phyloP scores from a whole-genome alignment of 53 echinoderm and acorn worm genomes.

The Patiria pectinifera region DNA sequence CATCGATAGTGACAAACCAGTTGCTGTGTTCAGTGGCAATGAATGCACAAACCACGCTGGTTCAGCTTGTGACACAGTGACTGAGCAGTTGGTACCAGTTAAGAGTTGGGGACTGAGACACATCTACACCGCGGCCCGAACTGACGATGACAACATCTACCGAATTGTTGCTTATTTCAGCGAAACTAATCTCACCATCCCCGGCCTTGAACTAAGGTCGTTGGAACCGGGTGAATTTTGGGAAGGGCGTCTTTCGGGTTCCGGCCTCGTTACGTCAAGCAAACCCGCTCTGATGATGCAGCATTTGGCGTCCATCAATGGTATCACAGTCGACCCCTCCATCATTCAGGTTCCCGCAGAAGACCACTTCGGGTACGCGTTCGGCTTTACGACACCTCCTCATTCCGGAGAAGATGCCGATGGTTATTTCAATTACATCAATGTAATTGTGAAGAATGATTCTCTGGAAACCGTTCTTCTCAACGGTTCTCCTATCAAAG shows the following conservation, averaged over 20 bases:
- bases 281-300: too few species aligned
- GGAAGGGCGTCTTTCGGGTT: conserved; percentile 56
- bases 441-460: conserved; percentile 58
- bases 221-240: conserved; percentile 46
- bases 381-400: conserved; percentile 75
- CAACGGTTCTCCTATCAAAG: conserved; percentile 52
- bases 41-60: neutral
- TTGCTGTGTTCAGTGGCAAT: too few species aligned
- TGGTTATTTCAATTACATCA: conserved; percentile 71
- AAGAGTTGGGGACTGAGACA: too few species aligned
- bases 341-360: neutral
- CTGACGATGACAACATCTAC: too few species aligned
- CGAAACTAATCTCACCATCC: too few species aligned
- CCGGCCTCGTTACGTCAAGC: conserved; percentile 61
- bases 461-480: conserved; percentile 40
- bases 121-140: too few species aligned
- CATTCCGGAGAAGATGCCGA: conserved; percentile 58
- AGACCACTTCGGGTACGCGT: conserved; percentile 67
- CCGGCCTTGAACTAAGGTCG: too few species aligned
- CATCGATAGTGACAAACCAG: conserved; percentile 1
- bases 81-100: conserved; percentile 15
- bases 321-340: too few species aligned
- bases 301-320: too few species aligned
- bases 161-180: too few species aligned
- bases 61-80: conserved; percentile 62